These are phyloP conservation scores for Mesochorus sp. DNA, from an alignment of 2,888 invertebrate species.

Conservation along the genomic window DNA sequence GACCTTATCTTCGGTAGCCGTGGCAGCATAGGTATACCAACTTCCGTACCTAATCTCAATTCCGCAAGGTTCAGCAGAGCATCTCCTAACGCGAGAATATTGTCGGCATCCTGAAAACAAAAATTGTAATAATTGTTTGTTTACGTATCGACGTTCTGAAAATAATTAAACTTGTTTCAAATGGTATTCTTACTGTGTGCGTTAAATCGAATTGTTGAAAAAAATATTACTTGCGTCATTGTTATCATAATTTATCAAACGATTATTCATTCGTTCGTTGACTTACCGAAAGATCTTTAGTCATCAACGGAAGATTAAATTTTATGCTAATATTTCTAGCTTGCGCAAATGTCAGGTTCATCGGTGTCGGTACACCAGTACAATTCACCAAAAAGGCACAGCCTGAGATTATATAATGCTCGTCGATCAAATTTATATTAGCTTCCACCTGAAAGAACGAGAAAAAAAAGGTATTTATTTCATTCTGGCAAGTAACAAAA, in stretches of 20 bases:
- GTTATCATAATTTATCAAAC: neutral
- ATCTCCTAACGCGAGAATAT: constrained; percentile 67
- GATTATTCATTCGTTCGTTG: neutral
- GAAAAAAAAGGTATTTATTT: constrained; percentile 4
- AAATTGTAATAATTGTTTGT: neutral
- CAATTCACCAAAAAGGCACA: constrained; percentile 76
- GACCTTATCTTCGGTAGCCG: neutral
- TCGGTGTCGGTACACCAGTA: constrained; percentile 66
- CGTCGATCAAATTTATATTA: constrained; percentile 72
- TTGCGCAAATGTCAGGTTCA: constrained; percentile 68
- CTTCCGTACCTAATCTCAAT: constrained; percentile 71
- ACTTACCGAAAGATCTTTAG: constrained; percentile 74
- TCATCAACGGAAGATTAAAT: constrained; percentile 74
- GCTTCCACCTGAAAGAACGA: constrained; percentile 70
- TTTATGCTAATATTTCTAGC: constrained; percentile 71
- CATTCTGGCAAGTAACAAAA: too few species aligned
- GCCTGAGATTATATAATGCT: constrained; percentile 73
- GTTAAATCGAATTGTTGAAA: too few species aligned
- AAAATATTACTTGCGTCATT: neutral
- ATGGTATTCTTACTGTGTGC: neutral
- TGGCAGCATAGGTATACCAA: constrained; percentile 69
- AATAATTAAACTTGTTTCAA: neutral
- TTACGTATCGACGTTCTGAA: neutral
- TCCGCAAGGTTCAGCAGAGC: constrained; percentile 74
- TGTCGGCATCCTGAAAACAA: constrained; percentile 67